These are phyloP conservation scores for Chrysolina oricalcia DNA, from an alignment of 2,888 invertebrate genomes.

Conservation along the genomic window DNA sequence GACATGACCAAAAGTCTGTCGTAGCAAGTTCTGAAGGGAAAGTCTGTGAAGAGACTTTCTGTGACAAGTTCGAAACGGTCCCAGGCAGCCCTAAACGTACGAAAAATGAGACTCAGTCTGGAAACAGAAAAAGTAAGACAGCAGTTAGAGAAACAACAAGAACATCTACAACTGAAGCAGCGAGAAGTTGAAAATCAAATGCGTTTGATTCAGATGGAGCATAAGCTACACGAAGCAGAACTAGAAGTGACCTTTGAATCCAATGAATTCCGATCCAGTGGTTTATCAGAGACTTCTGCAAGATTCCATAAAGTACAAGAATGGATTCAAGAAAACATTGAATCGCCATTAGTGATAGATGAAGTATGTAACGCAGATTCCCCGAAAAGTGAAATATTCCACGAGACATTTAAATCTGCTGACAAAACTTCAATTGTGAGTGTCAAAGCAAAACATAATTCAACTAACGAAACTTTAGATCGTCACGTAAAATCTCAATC, in stretches of 20 bases:
- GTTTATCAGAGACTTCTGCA: neutral
- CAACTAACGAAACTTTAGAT: neutral
- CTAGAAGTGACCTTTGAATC: neutral
- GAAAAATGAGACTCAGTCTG: neutral
- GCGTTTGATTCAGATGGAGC: neutral
- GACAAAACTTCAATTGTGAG: neutral
- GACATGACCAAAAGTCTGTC: neutral
- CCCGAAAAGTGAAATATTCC: neutral
- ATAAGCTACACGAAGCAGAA: neutral
- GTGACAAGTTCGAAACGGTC: neutral
- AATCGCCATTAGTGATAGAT: neutral
- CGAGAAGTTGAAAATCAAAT: neutral
- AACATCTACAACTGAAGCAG: neutral
- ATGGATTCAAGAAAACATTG: neutral
- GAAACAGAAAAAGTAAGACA: neutral
- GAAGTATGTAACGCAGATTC: too few species aligned
- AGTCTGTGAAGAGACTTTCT: neutral
- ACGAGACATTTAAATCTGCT: neutral
- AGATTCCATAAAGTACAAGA: neutral
- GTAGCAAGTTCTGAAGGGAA: neutral
- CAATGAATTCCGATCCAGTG: slow-evolving; percentile 9
- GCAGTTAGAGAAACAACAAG: neutral
- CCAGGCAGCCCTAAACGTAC: too few species aligned
- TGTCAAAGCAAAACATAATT: neutral
- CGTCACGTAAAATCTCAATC: too few species aligned